Evolutionary conservation across 2,888 invertebrate genomes (phyloP), one percentile per base, ranked within the genome.

Genomic region (Acanthosepion lycidas): DNA sequence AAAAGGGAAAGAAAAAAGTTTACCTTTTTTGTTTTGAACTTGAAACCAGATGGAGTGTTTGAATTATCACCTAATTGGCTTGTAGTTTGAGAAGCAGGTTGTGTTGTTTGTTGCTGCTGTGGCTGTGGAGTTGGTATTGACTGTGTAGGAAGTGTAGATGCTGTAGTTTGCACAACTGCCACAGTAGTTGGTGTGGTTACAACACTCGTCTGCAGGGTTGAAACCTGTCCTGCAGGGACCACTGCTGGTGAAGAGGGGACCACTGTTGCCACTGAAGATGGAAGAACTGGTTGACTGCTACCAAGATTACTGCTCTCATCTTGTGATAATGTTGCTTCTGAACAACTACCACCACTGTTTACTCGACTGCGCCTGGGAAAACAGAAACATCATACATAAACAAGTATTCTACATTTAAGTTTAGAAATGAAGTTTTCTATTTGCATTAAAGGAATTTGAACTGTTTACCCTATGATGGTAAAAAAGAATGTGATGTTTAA

Each of bases 11-110:
- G 91, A 93, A 48, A 18, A 28, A 93, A 91, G 92, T 48, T 95
- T 97, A 98, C 98, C 97, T 99, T 99, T 97, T 99, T 99, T 0
- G 99, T 99, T 98, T 99, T 99, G 97, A 99, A 98, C 97, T 99
- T 99, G 96, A 99, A 99, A n/a, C 93, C 33, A 53, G 93, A 93
- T 93, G 93, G 93, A n/a, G 93, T 93, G 49, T 93, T 93, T 51
- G 93, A 93, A 26, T 53, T 93, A 53, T 93, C 93, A 51, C 53
- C 53, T 93, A 53, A 53, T 93, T 94, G 94, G 59, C 94, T 95
- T 92, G 94, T 95, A 59, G 78, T 91, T 91, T 94, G 95, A 23
- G 94, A 51, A 92, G 94, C 94, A 33, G 93, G 51, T 51, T 92
- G 95, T 53, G 33, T 42, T 42, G 51, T 92, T 94, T 28, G 95